Conservation (phyloP, 2,113 vertebrate genomes). For the Globicephala melas region DNA sequence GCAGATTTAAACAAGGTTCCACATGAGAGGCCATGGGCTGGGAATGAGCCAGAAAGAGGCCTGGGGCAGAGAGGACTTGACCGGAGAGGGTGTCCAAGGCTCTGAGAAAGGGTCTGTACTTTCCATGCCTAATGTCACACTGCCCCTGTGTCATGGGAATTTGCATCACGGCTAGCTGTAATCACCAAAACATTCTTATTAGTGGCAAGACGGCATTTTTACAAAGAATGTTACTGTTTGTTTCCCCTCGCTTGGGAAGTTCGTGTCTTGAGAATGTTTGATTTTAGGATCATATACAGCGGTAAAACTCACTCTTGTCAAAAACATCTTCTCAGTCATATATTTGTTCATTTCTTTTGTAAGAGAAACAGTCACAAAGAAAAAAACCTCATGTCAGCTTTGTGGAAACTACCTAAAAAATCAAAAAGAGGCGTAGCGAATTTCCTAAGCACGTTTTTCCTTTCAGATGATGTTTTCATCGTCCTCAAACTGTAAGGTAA, state of each 20-base stretch:
- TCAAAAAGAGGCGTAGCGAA: not conserved
- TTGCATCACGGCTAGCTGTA: accelerated
- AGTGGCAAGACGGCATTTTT: not conserved
- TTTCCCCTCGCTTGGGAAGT: not conserved
- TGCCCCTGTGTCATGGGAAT: not conserved
- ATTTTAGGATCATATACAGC: not conserved
- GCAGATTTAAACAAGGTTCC: conserved; percentile 1
- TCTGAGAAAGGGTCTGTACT: not conserved
- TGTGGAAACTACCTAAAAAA: conserved; percentile 44
- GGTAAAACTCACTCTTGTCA: not conserved
- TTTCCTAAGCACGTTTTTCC: not conserved
- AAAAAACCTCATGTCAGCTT: not conserved
- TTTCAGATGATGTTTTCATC: not conserved
- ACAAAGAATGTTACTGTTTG: not conserved
- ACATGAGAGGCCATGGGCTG: not conserved
- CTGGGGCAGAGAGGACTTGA: not conserved
- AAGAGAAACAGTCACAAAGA: not conserved
- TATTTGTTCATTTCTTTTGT: not conserved
- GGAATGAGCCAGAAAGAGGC: not conserved
- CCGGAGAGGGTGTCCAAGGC: not conserved
- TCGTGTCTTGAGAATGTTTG: not conserved
- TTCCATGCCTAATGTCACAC: not conserved
- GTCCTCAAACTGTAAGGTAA: conserved; percentile 21
- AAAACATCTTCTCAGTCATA: not conserved
- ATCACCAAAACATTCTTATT: not conserved